Conservation (phyloP, 2,113 vertebrate species). For the Trichechus manatus region DNA sequence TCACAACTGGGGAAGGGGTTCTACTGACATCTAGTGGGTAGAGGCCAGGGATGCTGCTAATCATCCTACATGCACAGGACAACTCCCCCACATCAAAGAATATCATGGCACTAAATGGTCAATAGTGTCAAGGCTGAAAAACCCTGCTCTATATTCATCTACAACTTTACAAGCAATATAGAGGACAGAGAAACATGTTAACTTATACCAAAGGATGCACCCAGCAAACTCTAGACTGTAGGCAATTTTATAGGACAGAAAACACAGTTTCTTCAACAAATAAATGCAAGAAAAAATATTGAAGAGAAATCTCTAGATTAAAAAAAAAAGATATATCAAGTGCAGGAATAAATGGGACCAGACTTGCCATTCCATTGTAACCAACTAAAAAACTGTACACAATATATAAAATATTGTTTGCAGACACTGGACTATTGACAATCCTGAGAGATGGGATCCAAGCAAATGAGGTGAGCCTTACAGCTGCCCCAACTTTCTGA, state of each 20-base stretch:
- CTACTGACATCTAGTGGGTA: constrained; percentile 79
- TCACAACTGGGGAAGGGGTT: constrained; percentile 44
- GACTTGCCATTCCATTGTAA: constrained; percentile 26
- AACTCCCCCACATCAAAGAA: not conserved
- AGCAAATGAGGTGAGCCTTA: constrained; percentile 12
- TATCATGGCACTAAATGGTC: not conserved
- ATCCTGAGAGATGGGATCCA: constrained; percentile 28
- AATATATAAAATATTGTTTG: not conserved
- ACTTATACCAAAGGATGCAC: not conserved
- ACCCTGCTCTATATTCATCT: not conserved
- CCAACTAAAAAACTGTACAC: not conserved
- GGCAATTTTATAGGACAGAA: constrained; percentile 36
- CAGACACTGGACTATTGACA: not conserved
- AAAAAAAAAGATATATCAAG: constrained; percentile 38
- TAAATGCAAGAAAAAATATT: constrained; percentile 45
- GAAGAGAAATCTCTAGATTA: constrained; percentile 38
- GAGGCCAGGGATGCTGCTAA: constrained; percentile 1
- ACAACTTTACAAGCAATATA: constrained; percentile 8
- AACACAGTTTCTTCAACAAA: constrained; percentile 47
- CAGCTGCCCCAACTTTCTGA: not conserved
- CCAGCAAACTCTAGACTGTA: constrained; percentile 51
- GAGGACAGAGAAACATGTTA: not conserved
- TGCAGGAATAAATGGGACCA: constrained; percentile 37
- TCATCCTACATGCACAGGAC: not conserved
- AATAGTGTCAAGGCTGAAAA: not conserved